phyloP scores from a whole-genome alignment of 2,113 vertebrate genomes.

The Empidonax alnorum region DNA sequence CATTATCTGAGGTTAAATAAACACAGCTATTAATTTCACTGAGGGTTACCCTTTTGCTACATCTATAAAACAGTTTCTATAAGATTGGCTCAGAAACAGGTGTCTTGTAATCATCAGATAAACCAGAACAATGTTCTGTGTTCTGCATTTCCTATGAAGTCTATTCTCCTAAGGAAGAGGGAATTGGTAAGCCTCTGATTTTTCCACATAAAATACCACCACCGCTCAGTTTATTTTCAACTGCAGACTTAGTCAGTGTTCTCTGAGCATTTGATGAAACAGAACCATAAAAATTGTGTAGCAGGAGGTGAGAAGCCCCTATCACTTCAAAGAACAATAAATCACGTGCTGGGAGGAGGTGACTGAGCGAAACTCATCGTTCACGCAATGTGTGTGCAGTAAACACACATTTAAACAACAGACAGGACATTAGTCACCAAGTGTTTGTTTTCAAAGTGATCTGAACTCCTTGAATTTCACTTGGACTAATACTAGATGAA shows the following conservation, averaged over 20 bases:
- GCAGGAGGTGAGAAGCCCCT: background rate
- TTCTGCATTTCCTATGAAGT: background rate
- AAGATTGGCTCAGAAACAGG: background rate
- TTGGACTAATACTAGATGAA: background rate
- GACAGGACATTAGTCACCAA: background rate
- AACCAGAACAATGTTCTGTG: background rate
- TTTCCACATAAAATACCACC: background rate
- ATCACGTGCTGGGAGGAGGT: background rate
- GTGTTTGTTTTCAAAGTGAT: background rate
- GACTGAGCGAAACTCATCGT: background rate
- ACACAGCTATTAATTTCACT: background rate
- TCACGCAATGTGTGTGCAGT: background rate
- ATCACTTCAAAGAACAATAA: background rate
- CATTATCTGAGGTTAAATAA: background rate
- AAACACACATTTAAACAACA: background rate
- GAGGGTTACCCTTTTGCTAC: background rate
- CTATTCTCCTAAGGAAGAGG: background rate
- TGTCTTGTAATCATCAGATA: background rate
- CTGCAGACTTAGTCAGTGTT: background rate
- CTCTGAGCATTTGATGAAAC: background rate
- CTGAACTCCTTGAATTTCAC: background rate
- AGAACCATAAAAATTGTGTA: background rate
- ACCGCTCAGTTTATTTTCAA: background rate
- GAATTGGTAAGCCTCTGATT: background rate
- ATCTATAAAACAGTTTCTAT: background rate